Evolutionary conservation across 2,113 vertebrate species (phyloP).

Genomic region (Clarias macrocephalus): DNA sequence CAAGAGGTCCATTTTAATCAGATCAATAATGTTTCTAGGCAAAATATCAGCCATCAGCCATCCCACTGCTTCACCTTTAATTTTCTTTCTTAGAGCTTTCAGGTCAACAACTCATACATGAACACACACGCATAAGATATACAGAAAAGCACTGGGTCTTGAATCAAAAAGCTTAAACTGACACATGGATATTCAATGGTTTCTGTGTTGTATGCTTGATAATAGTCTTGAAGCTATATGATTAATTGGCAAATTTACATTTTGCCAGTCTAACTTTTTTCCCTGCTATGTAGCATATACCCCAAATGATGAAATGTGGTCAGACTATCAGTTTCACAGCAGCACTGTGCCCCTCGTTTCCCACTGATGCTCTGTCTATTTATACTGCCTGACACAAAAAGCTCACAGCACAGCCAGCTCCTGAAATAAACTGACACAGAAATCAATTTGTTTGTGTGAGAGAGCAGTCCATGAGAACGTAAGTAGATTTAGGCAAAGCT

Average conservation of each 20-base stretch:
- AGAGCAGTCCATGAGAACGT: constrained; percentile 19
- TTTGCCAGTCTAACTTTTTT: neutral
- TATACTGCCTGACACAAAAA: constrained; percentile 44
- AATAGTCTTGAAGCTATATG: neutral
- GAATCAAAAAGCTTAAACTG: neutral
- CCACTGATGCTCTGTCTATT: constrained; percentile 42
- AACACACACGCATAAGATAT: neutral
- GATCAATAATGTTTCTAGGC: constrained; percentile 39
- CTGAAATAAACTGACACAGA: constrained; percentile 39
- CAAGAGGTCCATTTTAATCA: constrained; percentile 38
- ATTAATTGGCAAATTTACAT: neutral
- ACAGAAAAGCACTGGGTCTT: neutral
- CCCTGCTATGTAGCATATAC: neutral
- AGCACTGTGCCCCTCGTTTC: constrained; percentile 18
- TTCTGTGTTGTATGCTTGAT: neutral
- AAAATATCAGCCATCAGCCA: constrained; percentile 24
- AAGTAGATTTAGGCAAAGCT: constrained; percentile 3
- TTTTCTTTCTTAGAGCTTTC: constrained; percentile 12
- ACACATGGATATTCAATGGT: neutral
- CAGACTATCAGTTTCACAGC: constrained; percentile 9
- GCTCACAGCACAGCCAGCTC: constrained; percentile 25
- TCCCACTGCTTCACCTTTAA: constrained; percentile 5
- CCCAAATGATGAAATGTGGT: neutral
- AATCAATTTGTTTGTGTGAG: constrained; percentile 41
- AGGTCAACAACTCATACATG: neutral